A percentile compares a stretch with the other conserved stretches of the same genome.
These are phyloP conservation scores for Cyrtorhinus lividipennis DNA, from an alignment of 1,140 invertebrate species.

Conservation along the genomic window DNA sequence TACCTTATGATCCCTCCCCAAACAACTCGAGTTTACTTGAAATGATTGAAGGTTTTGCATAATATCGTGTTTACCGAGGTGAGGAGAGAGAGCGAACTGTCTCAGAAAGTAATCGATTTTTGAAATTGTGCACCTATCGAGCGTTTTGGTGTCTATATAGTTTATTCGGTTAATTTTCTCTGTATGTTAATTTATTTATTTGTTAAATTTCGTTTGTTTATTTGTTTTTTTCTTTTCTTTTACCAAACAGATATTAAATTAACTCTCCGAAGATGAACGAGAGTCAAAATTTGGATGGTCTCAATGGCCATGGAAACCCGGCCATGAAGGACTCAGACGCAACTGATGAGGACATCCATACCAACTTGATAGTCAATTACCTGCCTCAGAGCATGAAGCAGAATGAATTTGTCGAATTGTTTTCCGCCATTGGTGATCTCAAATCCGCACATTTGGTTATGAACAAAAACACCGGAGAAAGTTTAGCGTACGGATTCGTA, in stretches of 20 bases:
- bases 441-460: constrained; percentile 82
- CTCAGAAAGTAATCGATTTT: too few relatives aligned
- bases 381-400: constrained; percentile 85
- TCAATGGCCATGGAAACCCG: neutral
- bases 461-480: constrained; percentile 81
- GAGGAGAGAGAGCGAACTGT: too few relatives aligned
- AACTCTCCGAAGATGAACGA: neutral
- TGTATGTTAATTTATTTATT: neutral
- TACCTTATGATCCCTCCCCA: too few relatives aligned
- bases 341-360: constrained; percentile 26
- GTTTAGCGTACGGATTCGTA: constrained; percentile 79
- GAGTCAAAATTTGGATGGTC: neutral
- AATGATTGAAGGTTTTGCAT: too few relatives aligned
- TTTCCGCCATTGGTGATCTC: constrained; percentile 73
- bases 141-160: too few relatives aligned
- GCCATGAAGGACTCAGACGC: neutral
- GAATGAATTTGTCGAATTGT: constrained; percentile 72
- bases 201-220: neutral
- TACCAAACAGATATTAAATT: neutral
- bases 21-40: too few relatives aligned
- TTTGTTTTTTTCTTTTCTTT: too few relatives aligned
- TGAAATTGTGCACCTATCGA: too few relatives aligned
- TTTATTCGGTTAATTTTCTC: neutral
- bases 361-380: constrained; percentile 84
- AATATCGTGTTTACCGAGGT: too few relatives aligned